Evolutionary conservation across 2,888 invertebrate species (phyloP).

Genomic region (Xanthia togata): DNA sequence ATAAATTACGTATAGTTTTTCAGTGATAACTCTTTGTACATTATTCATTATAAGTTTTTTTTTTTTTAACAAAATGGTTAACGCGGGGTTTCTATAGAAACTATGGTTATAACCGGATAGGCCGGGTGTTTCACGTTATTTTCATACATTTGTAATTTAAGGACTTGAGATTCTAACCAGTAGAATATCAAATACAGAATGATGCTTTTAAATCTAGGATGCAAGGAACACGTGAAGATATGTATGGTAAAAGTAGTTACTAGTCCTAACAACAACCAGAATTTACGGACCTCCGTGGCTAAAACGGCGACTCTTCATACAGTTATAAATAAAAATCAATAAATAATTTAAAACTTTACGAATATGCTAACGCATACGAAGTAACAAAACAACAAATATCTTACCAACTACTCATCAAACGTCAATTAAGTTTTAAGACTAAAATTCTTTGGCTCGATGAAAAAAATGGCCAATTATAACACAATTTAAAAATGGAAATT

Average conservation of each 20-base stretch:
- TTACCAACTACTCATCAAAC: constrained; percentile 56
- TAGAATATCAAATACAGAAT: constrained; percentile 36
- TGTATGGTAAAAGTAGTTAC: constrained; percentile 48
- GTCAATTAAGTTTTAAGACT: constrained; percentile 63
- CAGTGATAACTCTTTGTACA: constrained; percentile 40
- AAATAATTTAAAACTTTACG: constrained; percentile 55
- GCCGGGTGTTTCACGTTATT: neutral
- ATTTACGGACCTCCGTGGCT: constrained; percentile 36
- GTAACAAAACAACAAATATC: constrained; percentile 62
- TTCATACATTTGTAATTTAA: constrained; percentile 1
- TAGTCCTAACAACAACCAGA: constrained; percentile 36
- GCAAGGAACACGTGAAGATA: constrained; percentile 66
- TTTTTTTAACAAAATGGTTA: constrained; percentile 10
- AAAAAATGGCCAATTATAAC: constrained; percentile 62
- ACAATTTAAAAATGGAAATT: constrained; percentile 48
- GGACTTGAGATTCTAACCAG: constrained; percentile 15
- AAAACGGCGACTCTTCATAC: constrained; percentile 37
- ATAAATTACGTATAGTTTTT: constrained; percentile 49
- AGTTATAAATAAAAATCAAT: constrained; percentile 45
- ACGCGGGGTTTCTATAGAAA: constrained; percentile 3
- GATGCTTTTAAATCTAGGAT: constrained; percentile 42
- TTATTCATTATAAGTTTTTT: constrained; percentile 12
- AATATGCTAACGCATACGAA: constrained; percentile 51
- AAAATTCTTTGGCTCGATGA: constrained; percentile 69
- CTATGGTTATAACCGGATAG: neutral